Base-by-base conservation (phyloP, 2,113 vertebrate species). In the Xiphophorus maculatus region DNA sequence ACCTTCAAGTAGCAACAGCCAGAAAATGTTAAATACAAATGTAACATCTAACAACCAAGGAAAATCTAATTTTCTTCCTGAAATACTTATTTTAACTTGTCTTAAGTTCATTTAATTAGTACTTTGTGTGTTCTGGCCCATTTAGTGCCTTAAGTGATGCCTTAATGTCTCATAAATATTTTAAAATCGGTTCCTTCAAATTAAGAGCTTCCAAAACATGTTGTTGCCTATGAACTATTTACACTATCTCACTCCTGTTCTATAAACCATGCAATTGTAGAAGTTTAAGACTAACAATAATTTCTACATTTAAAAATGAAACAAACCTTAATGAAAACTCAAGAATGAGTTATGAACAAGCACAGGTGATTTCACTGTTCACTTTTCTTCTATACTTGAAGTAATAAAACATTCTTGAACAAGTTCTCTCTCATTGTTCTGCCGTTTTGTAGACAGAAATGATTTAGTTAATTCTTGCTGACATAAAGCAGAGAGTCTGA, bases 1-100 rank as follows among this genome's bases (percentile, higher is more conserved):
- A 96, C 93, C 35, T 97, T 97, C 79, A 90, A 25, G 10, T 93
- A 71, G 82, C 29, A 37, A 4, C n/a, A n/a, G n/a, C 25, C 6
- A 29, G 0, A 17, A 48, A 48, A 48, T 19, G 14, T 15, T 19
- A 19, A 48, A 48, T 48, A 19, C 44, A 48, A 48, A 19, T 17
- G 4, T 4, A 48, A 19, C 44, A 17, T 48, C 5, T 48, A 48
- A 44, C 17, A 44, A 14, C 42, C 12, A 30, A 19, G 9, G 6
- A 5, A 9, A 32, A 30, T 25, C 15, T 29, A 3, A 33, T 30
- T 3, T 64, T 9, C 8, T 64, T 32, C n/a, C 17, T 27, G 15
- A 33, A 10, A 11, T 64, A 19, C 15, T 33, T 33, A 10, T 8
- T 67, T 44, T 12, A 27, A 25, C 9, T 69, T 32, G 4, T 4